These are phyloP conservation scores for Calameuta filiformis DNA, from an alignment of 2,888 invertebrate species.

Conservation along the genomic window DNA sequence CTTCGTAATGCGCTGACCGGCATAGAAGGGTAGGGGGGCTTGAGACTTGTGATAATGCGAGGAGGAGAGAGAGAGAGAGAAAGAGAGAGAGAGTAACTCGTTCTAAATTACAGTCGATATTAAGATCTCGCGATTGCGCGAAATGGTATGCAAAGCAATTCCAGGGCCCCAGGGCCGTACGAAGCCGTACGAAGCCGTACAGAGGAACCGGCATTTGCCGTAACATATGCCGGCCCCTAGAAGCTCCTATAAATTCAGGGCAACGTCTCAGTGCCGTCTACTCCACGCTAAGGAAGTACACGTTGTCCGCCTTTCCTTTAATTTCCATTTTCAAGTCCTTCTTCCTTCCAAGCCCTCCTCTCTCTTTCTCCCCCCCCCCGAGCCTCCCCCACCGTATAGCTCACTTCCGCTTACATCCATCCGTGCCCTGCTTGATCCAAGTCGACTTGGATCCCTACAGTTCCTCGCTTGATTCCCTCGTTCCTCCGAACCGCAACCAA, in stretches of 20 bases:
- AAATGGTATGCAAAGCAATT: conserved; percentile 65
- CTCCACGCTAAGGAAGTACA: neutral
- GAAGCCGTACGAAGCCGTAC: neutral
- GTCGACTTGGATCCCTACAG: neutral
- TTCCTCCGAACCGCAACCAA: too few relatives aligned
- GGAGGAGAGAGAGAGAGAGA: conserved; percentile 15
- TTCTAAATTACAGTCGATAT: conserved; percentile 63
- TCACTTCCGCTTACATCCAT: neutral
- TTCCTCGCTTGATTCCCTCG: neutral
- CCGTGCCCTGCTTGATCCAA: neutral
- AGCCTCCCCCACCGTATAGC: neutral
- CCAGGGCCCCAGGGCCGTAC: conserved; percentile 28
- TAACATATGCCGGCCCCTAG: conserved; percentile 42
- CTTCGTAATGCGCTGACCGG: neutral
- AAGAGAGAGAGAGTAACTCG: conserved; percentile 25
- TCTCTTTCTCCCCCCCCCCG: neutral
- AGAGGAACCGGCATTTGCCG: neutral
- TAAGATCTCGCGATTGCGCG: conserved; percentile 64
- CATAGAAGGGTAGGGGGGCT: neutral
- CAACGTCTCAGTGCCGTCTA: conserved; percentile 28
- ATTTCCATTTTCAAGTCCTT: conserved; percentile 1
- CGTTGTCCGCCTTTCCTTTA: neutral
- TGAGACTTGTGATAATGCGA: neutral
- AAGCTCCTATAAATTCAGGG: conserved; percentile 52
- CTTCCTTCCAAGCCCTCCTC: neutral